Conservation (phyloP, 2,113 vertebrate genomes). For the Hippocampus barbouri region DNA sequence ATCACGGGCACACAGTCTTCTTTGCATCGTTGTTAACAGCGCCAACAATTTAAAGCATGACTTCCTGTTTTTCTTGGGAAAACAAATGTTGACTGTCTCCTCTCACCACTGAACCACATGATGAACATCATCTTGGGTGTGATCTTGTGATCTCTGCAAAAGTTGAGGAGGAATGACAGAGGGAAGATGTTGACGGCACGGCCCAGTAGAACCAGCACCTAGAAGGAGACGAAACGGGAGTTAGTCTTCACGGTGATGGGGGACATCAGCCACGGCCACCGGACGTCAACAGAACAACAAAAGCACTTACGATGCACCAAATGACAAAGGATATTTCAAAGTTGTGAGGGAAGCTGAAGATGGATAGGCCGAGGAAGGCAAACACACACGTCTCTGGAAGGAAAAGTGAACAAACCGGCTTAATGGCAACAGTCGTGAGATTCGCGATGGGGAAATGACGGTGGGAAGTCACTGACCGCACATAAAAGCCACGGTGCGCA, state of each 20-base stretch:
- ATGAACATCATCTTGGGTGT: conserved; percentile 99
- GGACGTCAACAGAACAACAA: neutral
- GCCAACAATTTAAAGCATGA: neutral
- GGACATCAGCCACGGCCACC: neutral
- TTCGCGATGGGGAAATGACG: neutral
- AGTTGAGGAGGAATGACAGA: conserved; percentile 92
- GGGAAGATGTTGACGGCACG: conserved; percentile 97
- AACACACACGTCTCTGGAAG: conserved; percentile 95
- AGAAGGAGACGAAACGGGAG: conserved; percentile 1
- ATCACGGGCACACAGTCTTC: neutral
- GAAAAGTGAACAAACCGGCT: conserved; percentile 21
- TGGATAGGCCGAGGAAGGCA: conserved; percentile 95
- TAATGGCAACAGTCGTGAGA: conserved; percentile 1
- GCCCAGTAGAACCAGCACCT: conserved; percentile 92
- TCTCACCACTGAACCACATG: conserved; percentile 99
- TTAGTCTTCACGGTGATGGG: neutral
- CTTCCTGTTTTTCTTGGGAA: neutral
- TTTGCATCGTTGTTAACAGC: no score
- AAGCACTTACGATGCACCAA: conserved; percentile 94
- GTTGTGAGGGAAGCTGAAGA: conserved; percentile 99
- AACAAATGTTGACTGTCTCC: neutral
- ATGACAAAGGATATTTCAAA: conserved; percentile 98
- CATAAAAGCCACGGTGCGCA: conserved; percentile 93
- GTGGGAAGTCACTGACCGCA: conserved; percentile 83
- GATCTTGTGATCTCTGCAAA: conserved; percentile 98